phyloP scores from a whole-genome alignment of 2,888 invertebrate genomes.

The Trissonchulus sp. region DNA sequence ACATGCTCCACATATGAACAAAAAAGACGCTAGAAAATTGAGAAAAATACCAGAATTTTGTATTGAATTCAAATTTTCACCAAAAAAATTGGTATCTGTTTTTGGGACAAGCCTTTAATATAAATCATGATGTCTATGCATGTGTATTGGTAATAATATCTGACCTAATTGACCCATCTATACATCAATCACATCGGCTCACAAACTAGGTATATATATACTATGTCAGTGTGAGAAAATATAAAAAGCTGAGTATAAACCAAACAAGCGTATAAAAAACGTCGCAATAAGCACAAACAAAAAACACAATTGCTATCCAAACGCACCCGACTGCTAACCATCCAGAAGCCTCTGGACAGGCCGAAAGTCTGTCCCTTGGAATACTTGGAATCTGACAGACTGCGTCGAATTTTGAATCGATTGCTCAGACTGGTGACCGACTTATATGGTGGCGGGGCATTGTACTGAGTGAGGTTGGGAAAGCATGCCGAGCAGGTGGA shows the following conservation, averaged over 20 bases:
- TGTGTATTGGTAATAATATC: no score
- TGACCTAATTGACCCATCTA: no score
- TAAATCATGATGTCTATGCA: no score
- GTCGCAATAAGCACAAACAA: not conserved
- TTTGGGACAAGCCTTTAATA: no score
- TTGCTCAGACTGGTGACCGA: not conserved
- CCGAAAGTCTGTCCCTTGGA: not conserved
- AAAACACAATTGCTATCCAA: not conserved
- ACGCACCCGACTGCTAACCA: not conserved
- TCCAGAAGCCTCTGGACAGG: not conserved
- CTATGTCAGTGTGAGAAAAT: no score
- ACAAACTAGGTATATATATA: not conserved
- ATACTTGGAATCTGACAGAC: slow-evolving; percentile 30
- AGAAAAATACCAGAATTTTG: no score
- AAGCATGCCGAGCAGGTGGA: slow-evolving; percentile 33
- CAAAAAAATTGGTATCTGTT: no score
- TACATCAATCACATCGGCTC: not conserved
- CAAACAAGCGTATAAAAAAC: not conserved
- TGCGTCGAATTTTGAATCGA: slow-evolving; percentile 25
- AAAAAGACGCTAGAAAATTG: no score
- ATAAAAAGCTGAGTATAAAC: no score
- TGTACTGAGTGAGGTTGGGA: not conserved
- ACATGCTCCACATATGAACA: no score
- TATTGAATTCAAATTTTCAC: no score
- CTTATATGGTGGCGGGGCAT: not conserved